A percentile compares a stretch with the other conserved stretches of the same genome.
These are phyloP conservation scores for Masnerella sp. DNA, from an alignment of 2,888 invertebrate species.

Conservation along the genomic window DNA sequence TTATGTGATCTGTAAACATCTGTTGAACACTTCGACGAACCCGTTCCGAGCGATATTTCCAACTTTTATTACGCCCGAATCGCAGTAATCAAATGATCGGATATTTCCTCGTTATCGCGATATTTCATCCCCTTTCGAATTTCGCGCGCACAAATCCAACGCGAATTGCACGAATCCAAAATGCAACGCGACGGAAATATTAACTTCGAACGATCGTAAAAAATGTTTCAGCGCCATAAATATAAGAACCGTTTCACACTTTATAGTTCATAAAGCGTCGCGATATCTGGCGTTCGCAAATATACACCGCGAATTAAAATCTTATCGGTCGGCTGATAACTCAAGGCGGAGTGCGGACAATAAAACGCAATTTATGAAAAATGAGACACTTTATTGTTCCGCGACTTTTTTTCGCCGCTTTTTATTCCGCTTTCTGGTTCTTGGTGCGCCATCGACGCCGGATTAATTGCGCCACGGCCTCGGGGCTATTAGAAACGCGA, in stretches of 20 bases:
- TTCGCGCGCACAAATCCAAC: too few relatives aligned
- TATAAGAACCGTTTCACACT: slow-evolving; percentile 43
- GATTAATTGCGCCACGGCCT: slow-evolving; percentile 4
- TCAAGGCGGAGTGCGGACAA: slow-evolving; percentile 1
- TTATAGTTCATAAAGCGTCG: slow-evolving; percentile 52
- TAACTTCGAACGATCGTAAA: slow-evolving; percentile 38
- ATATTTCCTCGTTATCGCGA: too few relatives aligned
- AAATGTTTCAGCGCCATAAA: slow-evolving; percentile 38
- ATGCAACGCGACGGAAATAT: too few relatives aligned
- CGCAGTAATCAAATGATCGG: too few relatives aligned
- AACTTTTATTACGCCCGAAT: not conserved
- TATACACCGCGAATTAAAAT: slow-evolving; percentile 41
- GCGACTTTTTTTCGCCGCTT: too few relatives aligned
- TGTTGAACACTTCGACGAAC: slow-evolving; percentile 2
- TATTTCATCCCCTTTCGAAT: too few relatives aligned
- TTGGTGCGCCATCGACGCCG: slow-evolving; percentile 19
- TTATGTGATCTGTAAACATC: slow-evolving; percentile 19
- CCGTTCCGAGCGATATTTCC: not conserved
- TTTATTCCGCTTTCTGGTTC: not conserved
- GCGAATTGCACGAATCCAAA: too few relatives aligned
- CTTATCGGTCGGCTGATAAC: slow-evolving; percentile 28
- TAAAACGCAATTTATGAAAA: slow-evolving; percentile 23
- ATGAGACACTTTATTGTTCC: too few relatives aligned
- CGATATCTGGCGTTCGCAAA: slow-evolving; percentile 19
- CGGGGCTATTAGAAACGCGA: too few relatives aligned